A percentile compares a stretch with the other conserved stretches of the same genome.
Evolutionary conservation across 1,140 invertebrate genomes (phyloP).

Genomic region (Lepidurus couesii): DNA sequence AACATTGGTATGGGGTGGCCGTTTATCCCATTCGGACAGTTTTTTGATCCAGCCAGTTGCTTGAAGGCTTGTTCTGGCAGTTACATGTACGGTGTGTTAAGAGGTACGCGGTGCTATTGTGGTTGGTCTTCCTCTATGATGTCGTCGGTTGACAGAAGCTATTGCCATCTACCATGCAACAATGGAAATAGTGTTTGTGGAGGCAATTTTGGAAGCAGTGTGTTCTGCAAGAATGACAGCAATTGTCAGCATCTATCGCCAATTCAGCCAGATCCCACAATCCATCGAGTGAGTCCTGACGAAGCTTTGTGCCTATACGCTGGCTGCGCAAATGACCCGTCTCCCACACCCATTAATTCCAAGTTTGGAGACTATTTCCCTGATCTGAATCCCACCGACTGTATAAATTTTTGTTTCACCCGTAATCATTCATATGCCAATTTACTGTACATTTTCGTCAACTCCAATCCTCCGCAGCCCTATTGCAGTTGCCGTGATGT

Average conservation of each 20-base stretch:
- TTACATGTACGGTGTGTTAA: constrained; percentile 3
- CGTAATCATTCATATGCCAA: constrained; percentile 22
- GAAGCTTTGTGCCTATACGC: neutral
- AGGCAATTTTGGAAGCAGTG: constrained; percentile 20
- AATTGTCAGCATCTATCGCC: neutral
- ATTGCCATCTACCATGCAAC: neutral
- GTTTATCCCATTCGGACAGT: neutral
- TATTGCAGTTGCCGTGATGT: neutral
- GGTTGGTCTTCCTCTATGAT: neutral
- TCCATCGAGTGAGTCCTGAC: neutral
- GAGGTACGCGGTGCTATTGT: constrained; percentile 22
- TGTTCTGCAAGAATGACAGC: neutral
- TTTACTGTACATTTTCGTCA: neutral
- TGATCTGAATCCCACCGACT: constrained; percentile 25
- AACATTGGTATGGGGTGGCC: neutral
- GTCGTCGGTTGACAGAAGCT: neutral
- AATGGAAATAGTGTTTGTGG: neutral
- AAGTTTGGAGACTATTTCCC: constrained; percentile 20
- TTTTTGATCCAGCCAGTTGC: neutral
- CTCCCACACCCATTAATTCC: neutral
- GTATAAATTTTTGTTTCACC: constrained; percentile 3
- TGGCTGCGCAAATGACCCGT: neutral
- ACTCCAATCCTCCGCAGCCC: neutral
- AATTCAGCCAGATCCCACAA: neutral
- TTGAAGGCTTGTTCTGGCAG: neutral